These are phyloP conservation scores for Bos taurus DNA, from an alignment of 2,113 vertebrate genomes.

Conservation along the genomic window ARS-UCD2.0 NC_037328.1:5967501-5968000, in stretches of 20 bases:
- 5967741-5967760: fast-evolving
- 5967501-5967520: not conserved
- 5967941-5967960: not conserved
- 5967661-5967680: not conserved
- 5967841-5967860: not conserved
- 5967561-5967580: not conserved
- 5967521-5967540: not conserved
- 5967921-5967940: not conserved
- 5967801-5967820: not conserved
- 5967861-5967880: not conserved
- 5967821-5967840: fast-evolving
- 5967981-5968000: not conserved
- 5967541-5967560: not conserved
- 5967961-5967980: not conserved
- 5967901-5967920: not conserved
- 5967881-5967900: not conserved
- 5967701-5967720: not conserved
- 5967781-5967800: fast-evolving
- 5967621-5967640: not conserved
- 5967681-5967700: not conserved
- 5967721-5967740: not conserved
- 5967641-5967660: not conserved
- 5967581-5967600: not conserved
- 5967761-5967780: not conserved
- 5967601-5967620: not conserved